Evolutionary conservation across 2,113 vertebrate genomes (phyloP), one percentile per base, ranked within the genome.

Genomic region (Protomyctophum bolini): DNA sequence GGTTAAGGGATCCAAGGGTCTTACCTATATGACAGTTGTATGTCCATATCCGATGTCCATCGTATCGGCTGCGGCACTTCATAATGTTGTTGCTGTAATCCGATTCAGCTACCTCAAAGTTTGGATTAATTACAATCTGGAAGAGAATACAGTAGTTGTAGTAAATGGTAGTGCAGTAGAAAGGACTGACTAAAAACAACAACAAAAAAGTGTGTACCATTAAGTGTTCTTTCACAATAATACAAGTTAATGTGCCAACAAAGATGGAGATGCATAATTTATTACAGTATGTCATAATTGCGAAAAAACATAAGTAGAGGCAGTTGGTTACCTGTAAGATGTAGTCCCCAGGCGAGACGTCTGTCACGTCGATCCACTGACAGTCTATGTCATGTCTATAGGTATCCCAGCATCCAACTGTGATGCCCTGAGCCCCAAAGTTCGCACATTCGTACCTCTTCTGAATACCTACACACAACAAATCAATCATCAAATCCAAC

Each of bases 321-420:
- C 41, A 51, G 56, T 51, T 6, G 63, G 49, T 15, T 68, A 99
- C 98, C 96, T 96, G 96, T 49, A 99, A 94, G 50, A 98, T 88
- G 83, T 98, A 99, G 60, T 97, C 94, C 0, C 97, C 97, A 0
- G 96, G 96, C 0, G 93, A 92, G 8, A 98, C 87, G 0, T 99
- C 96, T 0, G 97, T 98, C 66, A 99, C 90, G 68, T 99, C 97
- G 0, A 99, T 87, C 98, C 97, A 99, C 87, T 99, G 98, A 83
- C 97, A 99, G 90, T 99, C 97, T 0, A 99, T 99, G 88, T 99
- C 96, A 0, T 99, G 97, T 0, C 96, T 94, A 71, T 99, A 99
- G 1, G 96, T 91, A 0, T 99, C 98, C 92, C 94, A 98, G 93
- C 98, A 99, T 29, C 98, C 96, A 0, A 97, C 94, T 0, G 95